phyloP scores from a whole-genome alignment of 2,797 vertebrate genomes.

The Pangasius djambal region DNA sequence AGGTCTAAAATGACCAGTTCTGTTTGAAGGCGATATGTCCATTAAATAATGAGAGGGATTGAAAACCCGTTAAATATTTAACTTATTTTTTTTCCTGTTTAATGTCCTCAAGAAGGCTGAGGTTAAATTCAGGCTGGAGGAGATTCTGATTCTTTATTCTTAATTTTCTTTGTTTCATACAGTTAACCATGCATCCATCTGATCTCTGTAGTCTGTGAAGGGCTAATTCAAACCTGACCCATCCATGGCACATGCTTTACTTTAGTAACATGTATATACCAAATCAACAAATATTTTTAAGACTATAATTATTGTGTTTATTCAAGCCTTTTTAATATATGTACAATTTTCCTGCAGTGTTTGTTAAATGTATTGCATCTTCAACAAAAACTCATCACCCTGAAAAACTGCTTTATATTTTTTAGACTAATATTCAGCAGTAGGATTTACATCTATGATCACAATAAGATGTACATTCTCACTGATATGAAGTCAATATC shows the following conservation, averaged over 20 bases:
- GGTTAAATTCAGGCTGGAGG: background rate
- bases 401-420: background rate
- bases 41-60: background rate
- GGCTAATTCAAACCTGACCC: background rate
- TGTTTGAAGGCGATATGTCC: background rate
- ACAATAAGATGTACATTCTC: background rate
- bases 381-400: background rate
- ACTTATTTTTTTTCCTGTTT: background rate
- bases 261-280: background rate
- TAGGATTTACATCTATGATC: background rate
- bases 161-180: background rate
- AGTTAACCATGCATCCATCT: background rate
- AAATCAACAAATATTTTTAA: background rate
- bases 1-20: background rate
- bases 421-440: background rate
- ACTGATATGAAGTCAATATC: too few relatives aligned
- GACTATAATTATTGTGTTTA: background rate
- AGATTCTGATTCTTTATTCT: background rate
- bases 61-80: background rate
- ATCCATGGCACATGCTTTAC: background rate
- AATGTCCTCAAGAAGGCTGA: background rate
- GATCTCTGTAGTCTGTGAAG: background rate
- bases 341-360: background rate
- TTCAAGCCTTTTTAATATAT: background rate
- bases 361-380: background rate